phyloP scores from a whole-genome alignment of 2,888 invertebrate species.

The Tholera decimalis region DNA sequence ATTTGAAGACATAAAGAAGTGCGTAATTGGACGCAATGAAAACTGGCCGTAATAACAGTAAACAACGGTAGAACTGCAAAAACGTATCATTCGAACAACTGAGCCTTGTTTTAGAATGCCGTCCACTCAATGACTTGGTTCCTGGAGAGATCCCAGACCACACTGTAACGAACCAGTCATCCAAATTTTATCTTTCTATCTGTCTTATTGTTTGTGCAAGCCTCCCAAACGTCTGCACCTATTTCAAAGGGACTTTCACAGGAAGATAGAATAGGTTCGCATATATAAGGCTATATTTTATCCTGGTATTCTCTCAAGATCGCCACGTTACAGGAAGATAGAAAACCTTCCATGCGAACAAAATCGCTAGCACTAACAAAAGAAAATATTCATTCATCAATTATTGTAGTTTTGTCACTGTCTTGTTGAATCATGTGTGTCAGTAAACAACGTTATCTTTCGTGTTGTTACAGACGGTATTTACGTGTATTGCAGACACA shows the following conservation, averaged over 20 bases:
- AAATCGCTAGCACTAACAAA: not conserved
- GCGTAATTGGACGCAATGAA: constrained; percentile 18
- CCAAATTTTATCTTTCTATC: no score
- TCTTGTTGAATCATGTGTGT: constrained; percentile 2
- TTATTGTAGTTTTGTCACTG: not conserved
- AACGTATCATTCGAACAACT: not conserved
- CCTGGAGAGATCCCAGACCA: no score
- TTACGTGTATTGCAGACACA: constrained; percentile 16
- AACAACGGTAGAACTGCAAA: not conserved
- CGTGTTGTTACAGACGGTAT: constrained; percentile 27
- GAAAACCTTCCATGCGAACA: no score
- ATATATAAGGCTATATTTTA: no score
- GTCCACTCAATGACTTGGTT: not conserved
- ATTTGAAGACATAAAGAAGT: constrained; percentile 33
- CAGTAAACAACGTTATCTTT: constrained; percentile 34
- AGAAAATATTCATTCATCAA: not conserved
- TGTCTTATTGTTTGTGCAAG: no score
- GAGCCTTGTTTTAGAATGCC: not conserved
- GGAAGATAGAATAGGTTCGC: no score
- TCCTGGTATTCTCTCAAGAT: no score
- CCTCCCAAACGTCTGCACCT: no score
- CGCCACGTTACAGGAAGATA: no score
- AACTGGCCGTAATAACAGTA: constrained; percentile 5
- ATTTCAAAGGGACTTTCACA: no score
- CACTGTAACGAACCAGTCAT: not conserved